Base-by-base conservation (phyloP, 2,113 vertebrate species). In the Tetrax tetrax region DNA sequence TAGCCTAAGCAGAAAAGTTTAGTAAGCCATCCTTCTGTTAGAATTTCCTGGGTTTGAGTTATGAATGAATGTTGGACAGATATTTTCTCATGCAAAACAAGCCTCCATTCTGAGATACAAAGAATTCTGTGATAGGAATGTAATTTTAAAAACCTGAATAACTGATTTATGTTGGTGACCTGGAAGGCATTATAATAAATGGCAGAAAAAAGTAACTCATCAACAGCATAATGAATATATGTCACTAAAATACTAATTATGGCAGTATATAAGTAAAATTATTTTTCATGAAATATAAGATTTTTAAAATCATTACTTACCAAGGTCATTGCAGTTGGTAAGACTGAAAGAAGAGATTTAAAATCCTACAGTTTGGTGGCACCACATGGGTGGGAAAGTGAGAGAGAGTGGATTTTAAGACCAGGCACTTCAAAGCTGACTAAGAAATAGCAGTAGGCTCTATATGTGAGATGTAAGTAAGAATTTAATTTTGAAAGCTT, bases 11-110 rank as follows among this genome's bases (percentile, higher is more conserved):
- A 92, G 64, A 88, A 91, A 68, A 56, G 6, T 70, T 70, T 38
- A 89, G 59, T 38, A 83, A 92, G 31, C 21, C 24, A 51, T 56
- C 56, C 51, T 61, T 89, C 81, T 86, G 57, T 28, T 83, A 66
- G 51, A 64, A 92, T 95, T 93, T 92, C 85, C 56, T 81, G 38
- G 60, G 81, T 94, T 81, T 48, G 85, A 85, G 56, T 41, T 50
- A 80, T 33, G 81, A 89, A 91, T 70, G 41, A 85, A 74, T 83
- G 71, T 60, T 63, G 83, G 68, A 78, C 88, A 94, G 83, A 90
- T 88, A 87, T 90, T 96, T 83, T 94, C 75, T 60, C 51, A 77
- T 29, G 41, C 43, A 71, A 76, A 93, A 24, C 50, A 80, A 61
- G 50, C 21, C 20, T 53, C 51, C 45, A 29, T 80, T 83, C 69